Conservation (phyloP, 2,797 vertebrate species). For the Pogonophryne albipinna region DNA sequence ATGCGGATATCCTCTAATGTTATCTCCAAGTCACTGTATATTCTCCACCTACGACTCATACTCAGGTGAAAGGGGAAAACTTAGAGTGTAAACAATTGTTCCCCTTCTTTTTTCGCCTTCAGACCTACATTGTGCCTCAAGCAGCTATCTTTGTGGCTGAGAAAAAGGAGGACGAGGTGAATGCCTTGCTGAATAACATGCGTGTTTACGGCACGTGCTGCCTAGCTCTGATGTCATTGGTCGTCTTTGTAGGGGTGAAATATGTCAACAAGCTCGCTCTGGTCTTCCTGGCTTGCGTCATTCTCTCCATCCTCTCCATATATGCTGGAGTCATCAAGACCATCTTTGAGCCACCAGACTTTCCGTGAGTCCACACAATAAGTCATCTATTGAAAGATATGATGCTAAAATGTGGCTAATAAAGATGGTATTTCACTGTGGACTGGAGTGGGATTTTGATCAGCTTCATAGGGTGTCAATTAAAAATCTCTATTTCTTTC, state of each 20-base stretch:
- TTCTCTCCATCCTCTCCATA: conserved; percentile 96
- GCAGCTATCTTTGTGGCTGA: conserved; percentile 91
- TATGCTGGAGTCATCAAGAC: conserved; percentile 97
- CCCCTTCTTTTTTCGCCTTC: conserved; percentile 22
- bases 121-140: conserved; percentile 95
- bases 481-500: background rate
- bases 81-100: background rate
- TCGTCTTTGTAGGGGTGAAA: conserved; percentile 97
- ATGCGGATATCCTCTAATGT: background rate
- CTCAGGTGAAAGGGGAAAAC: background rate
- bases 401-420: too few species aligned
- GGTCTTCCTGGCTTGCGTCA: conserved; percentile 95
- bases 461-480: background rate
- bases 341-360: conserved; percentile 91
- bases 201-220: conserved; percentile 94
- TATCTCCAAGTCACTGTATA: background rate
- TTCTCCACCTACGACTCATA: background rate
- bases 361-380: conserved; percentile 87
- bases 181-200: conserved; percentile 94
- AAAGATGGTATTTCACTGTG: background rate
- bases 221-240: conserved; percentile 90
- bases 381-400: background rate
- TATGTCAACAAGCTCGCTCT: conserved; percentile 97
- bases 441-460: background rate
- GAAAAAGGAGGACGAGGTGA: conserved; percentile 80